Evolutionary conservation across 2,113 vertebrate species (phyloP), one percentile per base, ranked within the genome.

Genomic region (Crotalus viridis): DNA sequence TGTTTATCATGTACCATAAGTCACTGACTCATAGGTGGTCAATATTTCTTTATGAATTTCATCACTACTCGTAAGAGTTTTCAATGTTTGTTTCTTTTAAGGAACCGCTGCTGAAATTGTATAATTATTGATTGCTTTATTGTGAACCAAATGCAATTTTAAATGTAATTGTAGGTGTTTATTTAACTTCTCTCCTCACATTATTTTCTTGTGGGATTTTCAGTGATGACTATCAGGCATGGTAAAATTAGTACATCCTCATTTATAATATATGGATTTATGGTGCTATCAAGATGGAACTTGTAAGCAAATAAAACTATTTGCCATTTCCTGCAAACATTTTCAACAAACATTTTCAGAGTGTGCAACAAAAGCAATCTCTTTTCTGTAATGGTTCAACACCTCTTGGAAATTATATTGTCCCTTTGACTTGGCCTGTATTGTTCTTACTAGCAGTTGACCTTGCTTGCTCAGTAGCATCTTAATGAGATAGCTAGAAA

Each of bases 1-100:
- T 94, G 54, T 95, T 97, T 96, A 95, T 87, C 94, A 43, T 21
- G 33, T 81, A 92, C 92, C 69, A 51, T 81, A 96, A 95, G 96
- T 97, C 95, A 92, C 93, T 97, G 89, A 92, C 59, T 95, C 95
- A 61, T 74, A 95, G 48, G 86, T 59, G 95, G 94, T 97, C 97
- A 95, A 97, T 98, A 97, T 10, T 55, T 46, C 19, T 96, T 96
- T 95, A 93, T 94, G 96, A 92, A 92, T 92, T 96, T 97, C 96
- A 96, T 96, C 94, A 96, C 92, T 93, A 52, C 94, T 93, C 92
- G 93, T 91, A 97, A 97, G 85, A 52, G 89, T 97, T 97, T 97
- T 95, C 96, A 96, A 97, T 97, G 96, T 94, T 95, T 97, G 93
- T 97, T 97, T 96, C 97, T 97, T 97, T 97, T 96, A 96, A 97